Percentiles rank a stretch among this genome's conserved stretches.
Evolutionary conservation across 2,113 vertebrate species (phyloP).

Genomic region (Myotis brandtii): DNA sequence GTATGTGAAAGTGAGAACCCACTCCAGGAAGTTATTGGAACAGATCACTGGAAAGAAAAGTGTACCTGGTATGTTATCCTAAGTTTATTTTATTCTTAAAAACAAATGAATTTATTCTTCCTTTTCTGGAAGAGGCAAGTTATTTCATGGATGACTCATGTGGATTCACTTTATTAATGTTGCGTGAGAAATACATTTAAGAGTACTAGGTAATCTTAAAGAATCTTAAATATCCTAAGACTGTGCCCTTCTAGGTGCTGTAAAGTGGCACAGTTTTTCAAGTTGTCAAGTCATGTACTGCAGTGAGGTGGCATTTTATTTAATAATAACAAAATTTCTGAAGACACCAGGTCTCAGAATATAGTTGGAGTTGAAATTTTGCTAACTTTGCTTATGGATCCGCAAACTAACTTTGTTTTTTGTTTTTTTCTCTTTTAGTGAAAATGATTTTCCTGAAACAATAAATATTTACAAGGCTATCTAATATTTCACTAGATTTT

Average conservation of each 20-base stretch:
- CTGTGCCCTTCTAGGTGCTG: neutral
- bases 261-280: constrained; percentile 28
- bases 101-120: constrained; percentile 16
- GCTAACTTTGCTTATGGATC: neutral
- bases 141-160: constrained; percentile 9
- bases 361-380: constrained; percentile 37
- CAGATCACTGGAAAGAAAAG: constrained; percentile 87
- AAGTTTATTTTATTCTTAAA: constrained; percentile 38
- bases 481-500: constrained; percentile 54
- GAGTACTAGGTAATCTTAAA: neutral
- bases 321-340: neutral
- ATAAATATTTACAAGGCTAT: neutral
- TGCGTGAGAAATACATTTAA: constrained; percentile 43
- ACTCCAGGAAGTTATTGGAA: constrained; percentile 89
- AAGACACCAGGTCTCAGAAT: neutral
- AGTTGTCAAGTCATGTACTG: neutral
- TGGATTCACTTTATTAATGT: constrained; percentile 33
- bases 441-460: neutral
- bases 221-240: constrained; percentile 14
- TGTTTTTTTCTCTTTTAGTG: neutral
- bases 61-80: constrained; percentile 88
- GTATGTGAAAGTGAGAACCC: constrained; percentile 94
- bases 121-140: constrained; percentile 52
- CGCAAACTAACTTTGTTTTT: neutral
- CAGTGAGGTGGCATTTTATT: neutral